Percentiles rank a stretch among this genome's conserved stretches.
Evolutionary conservation across 1,140 invertebrate genomes (phyloP).

Genomic region (Manduca sexta): DNA sequence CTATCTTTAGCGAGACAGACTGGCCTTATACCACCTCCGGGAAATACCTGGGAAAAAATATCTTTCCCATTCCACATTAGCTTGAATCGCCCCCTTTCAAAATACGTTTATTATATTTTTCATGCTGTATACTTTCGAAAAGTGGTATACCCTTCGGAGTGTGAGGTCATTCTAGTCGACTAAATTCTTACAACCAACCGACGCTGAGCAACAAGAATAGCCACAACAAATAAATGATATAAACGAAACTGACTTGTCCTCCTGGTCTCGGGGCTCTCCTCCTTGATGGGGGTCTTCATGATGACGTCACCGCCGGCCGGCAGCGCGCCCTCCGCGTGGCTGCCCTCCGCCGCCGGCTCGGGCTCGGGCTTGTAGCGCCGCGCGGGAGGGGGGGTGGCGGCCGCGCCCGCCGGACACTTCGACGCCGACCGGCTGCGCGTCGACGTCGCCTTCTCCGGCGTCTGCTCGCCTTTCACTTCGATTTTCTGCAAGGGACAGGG

Average conservation of each 20-base stretch:
- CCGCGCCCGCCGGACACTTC: conserved; percentile 31
- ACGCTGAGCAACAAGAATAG: too few relatives aligned
- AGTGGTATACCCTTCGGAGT: too few relatives aligned
- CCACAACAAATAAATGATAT: background rate
- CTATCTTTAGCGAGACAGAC: too few relatives aligned
- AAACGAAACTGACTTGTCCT: conserved; percentile 3
- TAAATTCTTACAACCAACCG: too few relatives aligned
- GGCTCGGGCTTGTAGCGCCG: conserved; percentile 56
- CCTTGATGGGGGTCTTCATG: conserved; percentile 39
- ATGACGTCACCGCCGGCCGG: conserved; percentile 28
- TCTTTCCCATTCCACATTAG: too few relatives aligned
- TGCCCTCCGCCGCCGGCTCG: conserved; percentile 51
- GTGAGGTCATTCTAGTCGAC: too few relatives aligned
- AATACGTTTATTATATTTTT: too few relatives aligned
- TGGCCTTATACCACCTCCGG: too few relatives aligned
- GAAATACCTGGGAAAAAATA: too few relatives aligned
- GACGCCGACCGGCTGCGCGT: conserved; percentile 36
- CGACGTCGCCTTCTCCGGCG: conserved; percentile 54
- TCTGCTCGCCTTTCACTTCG: conserved; percentile 63
- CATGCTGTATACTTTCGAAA: too few relatives aligned
- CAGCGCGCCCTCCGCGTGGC: conserved; percentile 49
- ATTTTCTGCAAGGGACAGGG: conserved; percentile 54
- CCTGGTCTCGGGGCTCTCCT: conserved; percentile 41
- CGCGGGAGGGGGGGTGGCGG: conserved; percentile 53
- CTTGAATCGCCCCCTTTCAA: too few relatives aligned